Base-by-base conservation (phyloP, 2,888 invertebrate species). In the Drosophila villosipedis region DNA sequence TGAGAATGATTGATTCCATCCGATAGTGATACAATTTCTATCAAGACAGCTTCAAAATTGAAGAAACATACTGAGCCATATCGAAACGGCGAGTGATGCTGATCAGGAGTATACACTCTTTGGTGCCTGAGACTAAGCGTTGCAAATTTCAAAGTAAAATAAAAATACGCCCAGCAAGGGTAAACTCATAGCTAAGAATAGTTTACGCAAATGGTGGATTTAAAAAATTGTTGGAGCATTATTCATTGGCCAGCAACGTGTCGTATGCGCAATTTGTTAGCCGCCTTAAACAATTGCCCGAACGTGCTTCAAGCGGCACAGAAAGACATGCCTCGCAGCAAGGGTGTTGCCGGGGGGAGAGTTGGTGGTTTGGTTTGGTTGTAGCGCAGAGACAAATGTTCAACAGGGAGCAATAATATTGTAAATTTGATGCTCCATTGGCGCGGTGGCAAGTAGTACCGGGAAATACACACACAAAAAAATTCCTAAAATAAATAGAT, bases 321-420 rank as follows among this genome's bases (percentile, higher is more conserved):
- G 30, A 37, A 47, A 33, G 64, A 9, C 55, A 31, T 28, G 25
- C 30, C 19, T 5, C 6, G 4, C n/a, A 0, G 33, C 12, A 0
- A 9, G 35, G 30, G 1, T 2, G 12, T 37, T 12, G 22, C 2
- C 1, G 16, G 14, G 1, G 47, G 41, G 12, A 5, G 2, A 37
- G 37, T 37, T 37, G 7, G 33, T 25, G 19, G 31, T 9, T 9
- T 31, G 28, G 16, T 6, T 30, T 28, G 35, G 19, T 54, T 61
- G 63, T 28, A 47, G 59, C 61, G 65, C 65, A 49, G 49, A 68
- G 73, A 78, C 72, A 84, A 83, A 85, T 82, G 84, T 73, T 83
- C 87, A 89, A 87, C 84, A 76, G 89, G 87, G 87, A 80, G 87
- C 83, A 83, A 89, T 89, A 84, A 89, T 83, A 83, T 87, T 84